Evolutionary conservation across 2,113 vertebrate species (phyloP).

Genomic region (Stercorarius parasiticus): DNA sequence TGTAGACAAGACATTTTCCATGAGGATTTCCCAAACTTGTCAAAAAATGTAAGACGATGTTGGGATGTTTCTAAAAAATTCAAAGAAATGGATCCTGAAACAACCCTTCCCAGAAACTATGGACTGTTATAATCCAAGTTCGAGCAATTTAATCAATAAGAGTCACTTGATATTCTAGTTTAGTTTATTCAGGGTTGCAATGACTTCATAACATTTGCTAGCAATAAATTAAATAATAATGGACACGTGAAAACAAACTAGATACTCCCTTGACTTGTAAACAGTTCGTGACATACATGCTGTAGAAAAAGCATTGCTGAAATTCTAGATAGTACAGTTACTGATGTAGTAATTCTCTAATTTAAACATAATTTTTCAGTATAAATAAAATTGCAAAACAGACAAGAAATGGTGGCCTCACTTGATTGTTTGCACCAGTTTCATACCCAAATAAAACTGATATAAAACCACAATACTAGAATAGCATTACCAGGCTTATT

Average conservation of each 20-base stretch:
- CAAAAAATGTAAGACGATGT: not conserved
- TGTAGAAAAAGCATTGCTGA: not conserved
- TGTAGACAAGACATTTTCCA: not conserved
- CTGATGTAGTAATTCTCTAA: not conserved
- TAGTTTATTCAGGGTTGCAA: not conserved
- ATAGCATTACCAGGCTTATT: not conserved
- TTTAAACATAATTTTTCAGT: not conserved
- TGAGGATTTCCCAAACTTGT: not conserved
- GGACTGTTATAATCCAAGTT: not conserved
- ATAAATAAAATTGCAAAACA: not conserved
- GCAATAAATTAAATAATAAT: not conserved
- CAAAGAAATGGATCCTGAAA: not conserved
- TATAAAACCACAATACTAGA: not conserved
- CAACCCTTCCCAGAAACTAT: not conserved
- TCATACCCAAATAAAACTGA: not conserved
- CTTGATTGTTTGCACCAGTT: not conserved
- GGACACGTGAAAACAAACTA: not conserved
- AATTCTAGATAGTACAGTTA: not conserved
- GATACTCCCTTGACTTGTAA: not conserved
- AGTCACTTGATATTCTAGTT: not conserved
- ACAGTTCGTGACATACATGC: not conserved
- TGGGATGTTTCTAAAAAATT: not conserved
- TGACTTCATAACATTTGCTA: not conserved
- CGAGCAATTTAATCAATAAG: not conserved
- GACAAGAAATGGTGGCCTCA: not conserved